phyloP scores from a whole-genome alignment of 1,140 invertebrate species.

The Nymphalis io region DNA sequence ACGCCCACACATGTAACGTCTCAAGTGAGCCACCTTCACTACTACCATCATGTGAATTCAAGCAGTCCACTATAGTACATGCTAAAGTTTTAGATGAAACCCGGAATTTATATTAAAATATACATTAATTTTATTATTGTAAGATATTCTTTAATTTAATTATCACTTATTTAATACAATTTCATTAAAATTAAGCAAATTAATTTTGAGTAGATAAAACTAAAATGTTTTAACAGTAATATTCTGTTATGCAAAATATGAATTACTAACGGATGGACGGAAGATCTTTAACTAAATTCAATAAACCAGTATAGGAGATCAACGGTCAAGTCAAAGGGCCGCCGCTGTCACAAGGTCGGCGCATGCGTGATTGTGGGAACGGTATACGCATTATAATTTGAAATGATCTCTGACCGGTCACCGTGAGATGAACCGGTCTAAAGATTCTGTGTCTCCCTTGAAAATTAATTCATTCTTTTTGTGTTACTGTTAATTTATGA shows the following conservation, averaged over 20 bases:
- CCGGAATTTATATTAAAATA: background rate
- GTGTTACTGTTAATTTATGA: slow-evolving; percentile 54
- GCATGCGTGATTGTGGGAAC: slow-evolving; percentile 59
- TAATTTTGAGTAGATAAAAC: too few relatives aligned
- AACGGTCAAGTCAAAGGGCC: slow-evolving; percentile 61
- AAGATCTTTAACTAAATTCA: slow-evolving; percentile 17
- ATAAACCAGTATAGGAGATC: slow-evolving; percentile 45
- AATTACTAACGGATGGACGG: background rate
- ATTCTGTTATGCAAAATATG: too few relatives aligned
- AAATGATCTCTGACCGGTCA: slow-evolving; percentile 57
- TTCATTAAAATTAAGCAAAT: too few relatives aligned
- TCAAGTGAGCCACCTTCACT: slow-evolving; percentile 73
- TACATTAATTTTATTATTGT: background rate
- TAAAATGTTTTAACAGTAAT: too few relatives aligned
- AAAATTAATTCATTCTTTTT: slow-evolving; percentile 53
- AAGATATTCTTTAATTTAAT: background rate
- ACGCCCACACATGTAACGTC: slow-evolving; percentile 49
- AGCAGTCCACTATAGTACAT: slow-evolving; percentile 60
- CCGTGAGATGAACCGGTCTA: slow-evolving; percentile 58
- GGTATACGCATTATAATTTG: slow-evolving; percentile 47
- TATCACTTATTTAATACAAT: too few relatives aligned
- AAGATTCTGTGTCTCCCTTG: slow-evolving; percentile 47
- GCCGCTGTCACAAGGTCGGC: slow-evolving; percentile 51
- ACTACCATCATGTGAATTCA: slow-evolving; percentile 67
- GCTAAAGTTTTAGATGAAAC: slow-evolving; percentile 38